These are phyloP conservation scores for Scaptomyza reducta DNA, from an alignment of 2,888 invertebrate genomes.

Conservation along the genomic window DNA sequence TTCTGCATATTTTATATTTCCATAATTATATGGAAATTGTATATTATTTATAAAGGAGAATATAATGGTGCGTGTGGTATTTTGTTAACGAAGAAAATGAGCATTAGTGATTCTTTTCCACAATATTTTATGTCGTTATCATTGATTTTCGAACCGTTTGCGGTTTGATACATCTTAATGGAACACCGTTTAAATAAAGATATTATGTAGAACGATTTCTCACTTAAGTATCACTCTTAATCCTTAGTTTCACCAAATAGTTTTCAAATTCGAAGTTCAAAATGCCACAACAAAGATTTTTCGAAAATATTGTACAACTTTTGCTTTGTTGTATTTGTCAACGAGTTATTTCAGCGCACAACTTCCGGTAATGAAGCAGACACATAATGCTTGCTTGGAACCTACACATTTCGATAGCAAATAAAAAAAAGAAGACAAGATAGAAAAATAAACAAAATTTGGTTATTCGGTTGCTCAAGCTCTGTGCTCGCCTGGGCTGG, in stretches of 20 bases:
- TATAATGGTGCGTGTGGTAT: neutral
- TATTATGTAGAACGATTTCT: too few species aligned
- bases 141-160: too few species aligned
- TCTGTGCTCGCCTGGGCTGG: neutral
- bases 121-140: too few species aligned
- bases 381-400: slow-evolving; percentile 1
- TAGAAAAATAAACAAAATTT: slow-evolving; percentile 3
- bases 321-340: neutral
- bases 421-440: neutral
- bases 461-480: neutral
- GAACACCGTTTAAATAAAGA: neutral
- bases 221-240: neutral
- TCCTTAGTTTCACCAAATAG: neutral
- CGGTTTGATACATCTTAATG: too few species aligned
- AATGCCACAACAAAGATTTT: neutral
- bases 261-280: neutral
- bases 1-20: too few species aligned
- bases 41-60: neutral
- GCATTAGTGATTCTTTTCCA: too few species aligned
- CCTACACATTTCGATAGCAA: neutral
- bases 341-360: slow-evolving; percentile 9
- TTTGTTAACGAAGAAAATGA: neutral
- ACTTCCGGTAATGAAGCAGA: slow-evolving; percentile 5
- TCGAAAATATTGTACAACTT: neutral
- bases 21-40: too few species aligned